Evolutionary conservation across 2,113 vertebrate species (phyloP), one percentile per base, ranked within the genome.

Genomic region (Opisthocomus hoazin): DNA sequence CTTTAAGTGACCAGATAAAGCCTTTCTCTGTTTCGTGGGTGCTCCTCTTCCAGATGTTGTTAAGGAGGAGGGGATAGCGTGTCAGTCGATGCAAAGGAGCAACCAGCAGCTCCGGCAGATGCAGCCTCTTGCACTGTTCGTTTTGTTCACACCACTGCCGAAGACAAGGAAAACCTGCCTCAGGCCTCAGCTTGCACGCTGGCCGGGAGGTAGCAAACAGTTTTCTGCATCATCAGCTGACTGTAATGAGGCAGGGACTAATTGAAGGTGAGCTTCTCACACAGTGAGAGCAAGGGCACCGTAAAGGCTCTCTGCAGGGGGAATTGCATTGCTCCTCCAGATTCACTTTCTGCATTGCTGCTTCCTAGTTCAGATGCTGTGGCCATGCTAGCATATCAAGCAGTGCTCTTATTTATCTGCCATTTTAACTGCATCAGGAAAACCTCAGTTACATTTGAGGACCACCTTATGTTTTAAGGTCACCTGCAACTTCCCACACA

Each of bases 91-190:
- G 98, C 58, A 99, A 84, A 5, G 98, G 99, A 22, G 98, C 98
- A 22, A 99, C 98, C 84, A 99, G 92, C 88, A 99, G 97, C 97
- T 99, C 99, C 0, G 98, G 95, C 34, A 99, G 96, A 50, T 97
- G 99, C 46, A 99, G 98, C 69, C 98, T 95, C 54, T 98, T 97
- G 90, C 99, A 99, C 70, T 98, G 98, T 29, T 98, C 77, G 0
- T 98, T 98, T 80, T 98, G 98, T 94, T 99, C 99, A 68, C 99
- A 99, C 99, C 99, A 99, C 99, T 99, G 94, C 32, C 77, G 77
- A 82, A 96, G 37, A 92, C 45, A 97, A 90, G 91, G 68, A 66
- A 51, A 81, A 60, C 9, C 12, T 16, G 37, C 39, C 24, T 95
- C 36, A 81, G 68, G 48, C 16, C 23, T 74, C 37, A 5, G 27